Base-by-base conservation (phyloP, 2,113 vertebrate genomes). In the Rhinoptilus africanus region DNA sequence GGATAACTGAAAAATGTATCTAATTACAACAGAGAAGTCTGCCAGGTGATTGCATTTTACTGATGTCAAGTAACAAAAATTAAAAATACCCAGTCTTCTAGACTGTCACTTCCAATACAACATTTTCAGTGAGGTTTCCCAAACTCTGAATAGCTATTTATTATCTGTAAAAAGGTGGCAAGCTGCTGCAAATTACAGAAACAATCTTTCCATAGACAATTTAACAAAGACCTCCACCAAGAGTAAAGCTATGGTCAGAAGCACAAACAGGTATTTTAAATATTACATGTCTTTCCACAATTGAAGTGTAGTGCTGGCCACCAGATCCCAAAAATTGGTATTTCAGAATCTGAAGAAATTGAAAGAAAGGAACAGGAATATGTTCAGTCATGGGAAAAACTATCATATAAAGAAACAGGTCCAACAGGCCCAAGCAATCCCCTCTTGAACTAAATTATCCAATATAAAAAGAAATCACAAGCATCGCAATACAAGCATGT, bases 41-140 rank as follows among this genome's bases (percentile, higher is more conserved):
- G 67, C 67, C 92, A 95, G 77, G 60, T 81, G 79, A 95, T 27
- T 78, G 39, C 20, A 62, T 88, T 91, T 69, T 76, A 93, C 45
- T 93, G 82, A 86, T 48, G 35, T 89, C 79, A 95, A 74, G 35
- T 43, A 56, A 92, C 60, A 94, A 93, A 81, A 76, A 76, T 72
- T 54, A 21, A 63, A 82, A 69, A 59, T 56, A 74, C 3, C 10
- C 37, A 68, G 57, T 41, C 19, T 85, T 89, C 57, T 41, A n/a
- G n/a, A 48, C n/a, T 86, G 74, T 27, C n/a, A 30, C 68, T 76
- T 76, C 45, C 28, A 79, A 37, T 17, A 41, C n/a, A 74, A 56
- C 7, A 10, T 11, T 37, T 18, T 20, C 4, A 69, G 20, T 27
- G 43, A 87, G 34, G n/a, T 54, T 91, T 73, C 67, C 63, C 28